These are phyloP conservation scores for Urosaurus nigricauda DNA, from an alignment of 2,797 vertebrate genomes.

Conservation along the genomic window DNA sequence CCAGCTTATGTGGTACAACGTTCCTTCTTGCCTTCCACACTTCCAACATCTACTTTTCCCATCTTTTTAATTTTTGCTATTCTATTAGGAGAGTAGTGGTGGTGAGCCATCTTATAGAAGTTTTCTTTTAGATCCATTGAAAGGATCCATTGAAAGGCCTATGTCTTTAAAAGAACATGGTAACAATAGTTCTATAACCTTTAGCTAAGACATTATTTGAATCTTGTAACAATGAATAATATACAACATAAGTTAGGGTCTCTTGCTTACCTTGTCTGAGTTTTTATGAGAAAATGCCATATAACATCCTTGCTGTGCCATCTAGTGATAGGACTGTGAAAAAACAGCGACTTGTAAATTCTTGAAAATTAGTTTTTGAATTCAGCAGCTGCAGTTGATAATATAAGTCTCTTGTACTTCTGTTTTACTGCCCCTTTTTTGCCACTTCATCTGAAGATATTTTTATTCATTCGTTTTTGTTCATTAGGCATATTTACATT, in stretches of 20 bases:
- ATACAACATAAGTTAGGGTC: not conserved
- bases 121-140: too few species aligned
- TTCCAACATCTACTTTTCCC: too few species aligned
- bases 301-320: conserved; percentile 68
- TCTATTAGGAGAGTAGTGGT: too few species aligned
- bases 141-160: too few species aligned
- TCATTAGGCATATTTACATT: not conserved
- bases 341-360: conserved; percentile 39
- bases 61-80: too few species aligned
- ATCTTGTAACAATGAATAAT: not conserved
- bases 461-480: too few species aligned
- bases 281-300: conserved; percentile 35
- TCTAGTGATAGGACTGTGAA: conserved; percentile 70
- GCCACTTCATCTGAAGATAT: not conserved
- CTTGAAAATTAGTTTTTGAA: not conserved
- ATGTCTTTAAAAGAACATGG: not conserved
- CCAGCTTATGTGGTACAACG: too few species aligned
- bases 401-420: not conserved
- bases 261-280: not conserved
- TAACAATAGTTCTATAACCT: not conserved
- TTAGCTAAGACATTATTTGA: conserved; percentile 3
- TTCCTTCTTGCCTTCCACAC: too few species aligned
- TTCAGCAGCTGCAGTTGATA: not conserved
- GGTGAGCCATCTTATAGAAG: too few species aligned
- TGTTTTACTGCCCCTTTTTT: not conserved